Percentiles rank a stretch among this genome's conserved stretches.
Evolutionary conservation across 2,113 vertebrate genomes (phyloP).

Genomic region (Cyprinodon tularosa): DNA sequence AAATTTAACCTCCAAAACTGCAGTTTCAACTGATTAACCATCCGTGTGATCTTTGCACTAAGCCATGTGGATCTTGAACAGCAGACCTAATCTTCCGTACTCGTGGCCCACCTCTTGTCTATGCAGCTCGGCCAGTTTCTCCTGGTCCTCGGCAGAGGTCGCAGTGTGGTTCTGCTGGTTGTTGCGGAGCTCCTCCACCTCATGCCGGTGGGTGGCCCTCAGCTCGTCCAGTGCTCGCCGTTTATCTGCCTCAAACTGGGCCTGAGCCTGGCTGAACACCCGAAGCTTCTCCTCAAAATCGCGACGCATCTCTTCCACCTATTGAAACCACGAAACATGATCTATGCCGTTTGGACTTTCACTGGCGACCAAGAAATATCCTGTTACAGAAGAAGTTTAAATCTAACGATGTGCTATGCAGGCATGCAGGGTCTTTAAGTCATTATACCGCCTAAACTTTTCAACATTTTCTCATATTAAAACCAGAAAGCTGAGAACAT

Average conservation of each 20-base stretch:
- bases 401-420: neutral
- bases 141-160: constrained; percentile 86
- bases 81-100: constrained; percentile 46
- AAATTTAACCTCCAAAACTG: constrained; percentile 20
- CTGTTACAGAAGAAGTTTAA: neutral
- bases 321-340: constrained; percentile 73
- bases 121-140: constrained; percentile 87
- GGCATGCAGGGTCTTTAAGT: neutral
- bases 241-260: constrained; percentile 93
- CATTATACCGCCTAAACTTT: neutral
- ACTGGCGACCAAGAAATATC: constrained; percentile 67
- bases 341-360: constrained; percentile 29
- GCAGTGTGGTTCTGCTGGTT: constrained; percentile 89
- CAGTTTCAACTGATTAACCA: constrained; percentile 39
- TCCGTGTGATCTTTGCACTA: constrained; percentile 14
- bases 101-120: constrained; percentile 78
- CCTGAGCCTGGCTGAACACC: constrained; percentile 89
- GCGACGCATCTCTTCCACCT: constrained; percentile 96
- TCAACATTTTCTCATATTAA: neutral
- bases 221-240: constrained; percentile 88
- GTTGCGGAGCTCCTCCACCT: constrained; percentile 91
- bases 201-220: constrained; percentile 83
- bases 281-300: constrained; percentile 93
- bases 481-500: neutral
- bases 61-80: neutral